Conservation (phyloP, 2,113 vertebrate species). For the Caretta caretta region DNA sequence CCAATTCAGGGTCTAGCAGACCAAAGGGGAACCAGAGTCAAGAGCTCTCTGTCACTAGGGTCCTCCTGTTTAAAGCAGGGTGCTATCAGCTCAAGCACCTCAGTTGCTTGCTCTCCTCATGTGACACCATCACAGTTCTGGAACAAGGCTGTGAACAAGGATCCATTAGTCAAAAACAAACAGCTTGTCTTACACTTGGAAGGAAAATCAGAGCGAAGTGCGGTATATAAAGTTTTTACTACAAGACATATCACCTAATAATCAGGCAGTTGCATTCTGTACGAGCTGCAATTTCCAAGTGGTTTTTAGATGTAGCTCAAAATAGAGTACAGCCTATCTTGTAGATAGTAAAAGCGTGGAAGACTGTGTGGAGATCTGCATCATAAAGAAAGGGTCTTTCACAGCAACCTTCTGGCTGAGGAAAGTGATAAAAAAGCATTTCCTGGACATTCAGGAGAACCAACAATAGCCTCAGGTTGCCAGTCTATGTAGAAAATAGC, state of each 20-base stretch:
- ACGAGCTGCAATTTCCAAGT: background rate
- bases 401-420: slow-evolving; percentile 8
- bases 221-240: slow-evolving; percentile 9
- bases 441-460: background rate
- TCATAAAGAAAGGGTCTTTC: background rate
- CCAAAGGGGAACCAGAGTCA: background rate
- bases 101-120: slow-evolving; percentile 14
- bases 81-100: background rate
- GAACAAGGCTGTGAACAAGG: background rate
- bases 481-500: background rate
- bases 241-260: background rate
- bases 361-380: background rate
- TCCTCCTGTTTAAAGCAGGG: slow-evolving; percentile 14
- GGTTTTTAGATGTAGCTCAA: background rate
- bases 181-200: background rate
- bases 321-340: slow-evolving; percentile 29
- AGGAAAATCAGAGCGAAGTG: background rate
- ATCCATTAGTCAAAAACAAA: slow-evolving; percentile 30
- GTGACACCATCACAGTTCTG: background rate
- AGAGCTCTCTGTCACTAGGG: background rate
- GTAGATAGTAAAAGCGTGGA: background rate
- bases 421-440: background rate
- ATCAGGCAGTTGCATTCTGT: background rate
- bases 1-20: slow-evolving; percentile 47
- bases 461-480: background rate